Evolutionary conservation across 2,113 vertebrate genomes (phyloP).

Genomic region (Pachycephala philippinensis): DNA sequence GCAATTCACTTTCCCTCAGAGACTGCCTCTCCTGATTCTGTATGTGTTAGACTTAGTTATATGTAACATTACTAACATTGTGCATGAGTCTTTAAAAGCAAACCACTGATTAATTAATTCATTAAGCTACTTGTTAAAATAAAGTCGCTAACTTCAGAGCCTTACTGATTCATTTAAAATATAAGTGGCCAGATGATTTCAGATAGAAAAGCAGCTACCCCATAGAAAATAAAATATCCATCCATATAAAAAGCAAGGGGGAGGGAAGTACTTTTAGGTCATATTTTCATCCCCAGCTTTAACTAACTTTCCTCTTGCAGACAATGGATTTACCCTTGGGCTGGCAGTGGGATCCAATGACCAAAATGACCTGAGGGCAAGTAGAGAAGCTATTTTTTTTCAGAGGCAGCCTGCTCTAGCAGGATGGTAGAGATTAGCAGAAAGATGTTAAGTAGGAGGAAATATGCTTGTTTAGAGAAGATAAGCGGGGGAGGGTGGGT

Average conservation of each 20-base stretch:
- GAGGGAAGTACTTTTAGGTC: not conserved
- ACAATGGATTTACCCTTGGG: not conserved
- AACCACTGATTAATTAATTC: not conserved
- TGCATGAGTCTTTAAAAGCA: not conserved
- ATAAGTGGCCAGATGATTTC: not conserved
- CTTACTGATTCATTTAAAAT: not conserved
- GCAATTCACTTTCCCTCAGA: not conserved
- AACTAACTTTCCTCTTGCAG: not conserved
- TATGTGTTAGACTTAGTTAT: not conserved
- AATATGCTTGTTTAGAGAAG: slow-evolving; percentile 31
- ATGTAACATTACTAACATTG: not conserved
- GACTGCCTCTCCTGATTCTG: not conserved
- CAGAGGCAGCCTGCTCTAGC: not conserved
- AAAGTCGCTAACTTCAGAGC: not conserved
- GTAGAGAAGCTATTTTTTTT: not conserved
- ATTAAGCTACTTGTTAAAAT: not conserved
- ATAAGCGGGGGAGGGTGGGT: not conserved
- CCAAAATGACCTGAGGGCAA: not conserved
- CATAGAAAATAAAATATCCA: not conserved
- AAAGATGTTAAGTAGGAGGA: slow-evolving; percentile 34
- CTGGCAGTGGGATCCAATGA: not conserved
- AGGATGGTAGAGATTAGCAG: slow-evolving; percentile 33
- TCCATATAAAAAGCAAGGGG: not conserved
- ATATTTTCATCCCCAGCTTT: not conserved
- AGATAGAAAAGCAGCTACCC: not conserved